Conservation (phyloP, 1,140 invertebrate genomes). For the Oryzaephilus surinamensis region DNA sequence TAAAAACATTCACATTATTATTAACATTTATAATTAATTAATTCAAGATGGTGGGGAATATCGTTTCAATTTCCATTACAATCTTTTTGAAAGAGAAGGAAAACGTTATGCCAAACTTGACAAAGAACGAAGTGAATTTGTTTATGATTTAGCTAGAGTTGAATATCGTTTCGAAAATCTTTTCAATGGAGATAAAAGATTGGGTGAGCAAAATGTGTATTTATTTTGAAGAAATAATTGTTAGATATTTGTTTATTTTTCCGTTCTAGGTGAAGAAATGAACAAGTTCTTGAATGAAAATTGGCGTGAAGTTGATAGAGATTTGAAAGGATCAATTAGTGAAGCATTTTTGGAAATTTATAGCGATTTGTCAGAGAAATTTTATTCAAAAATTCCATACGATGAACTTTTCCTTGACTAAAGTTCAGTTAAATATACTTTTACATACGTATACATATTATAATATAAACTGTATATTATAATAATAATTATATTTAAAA, state of each 20-base stretch:
- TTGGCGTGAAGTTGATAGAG: slow-evolving; percentile 32
- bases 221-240: slow-evolving; percentile 1
- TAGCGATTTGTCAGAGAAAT: no score
- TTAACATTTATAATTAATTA: no score
- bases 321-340: slow-evolving; percentile 30
- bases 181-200: slow-evolving; percentile 21
- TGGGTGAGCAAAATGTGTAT: slow-evolving; percentile 21
- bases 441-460: no score
- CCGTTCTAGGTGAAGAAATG: slow-evolving; percentile 34
- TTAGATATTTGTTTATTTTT: neutral
- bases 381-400: no score
- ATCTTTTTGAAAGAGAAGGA: slow-evolving; percentile 8
- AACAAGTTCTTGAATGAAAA: slow-evolving; percentile 36
- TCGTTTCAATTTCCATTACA: neutral
- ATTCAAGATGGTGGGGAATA: neutral
- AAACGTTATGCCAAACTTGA: neutral
- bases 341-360: slow-evolving; percentile 18
- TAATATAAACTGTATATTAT: no score
- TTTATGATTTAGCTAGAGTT: slow-evolving; percentile 15
- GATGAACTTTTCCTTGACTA: no score
- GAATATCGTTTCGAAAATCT: slow-evolving; percentile 21
- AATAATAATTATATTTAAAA: no score
- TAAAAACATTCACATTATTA: neutral
- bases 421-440: no score
- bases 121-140: neutral